Percentiles rank a stretch among this genome's conserved stretches.
Evolutionary conservation across 2,888 invertebrate genomes (phyloP).

Genomic region (Sphaerophoria rueppellii): DNA sequence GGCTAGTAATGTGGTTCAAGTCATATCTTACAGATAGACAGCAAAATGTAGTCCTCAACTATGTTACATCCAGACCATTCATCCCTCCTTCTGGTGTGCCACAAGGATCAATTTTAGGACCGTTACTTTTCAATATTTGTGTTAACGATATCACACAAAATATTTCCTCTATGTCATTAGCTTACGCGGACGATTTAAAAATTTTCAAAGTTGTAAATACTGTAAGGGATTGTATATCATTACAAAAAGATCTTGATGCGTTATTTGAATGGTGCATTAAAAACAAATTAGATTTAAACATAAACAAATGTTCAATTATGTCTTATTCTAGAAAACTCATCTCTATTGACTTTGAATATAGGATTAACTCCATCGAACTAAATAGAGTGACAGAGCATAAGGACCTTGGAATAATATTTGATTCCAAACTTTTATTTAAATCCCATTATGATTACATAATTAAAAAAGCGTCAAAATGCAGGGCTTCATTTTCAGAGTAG

Average conservation of each 20-base stretch:
- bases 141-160: too few species aligned
- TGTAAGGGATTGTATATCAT: neutral
- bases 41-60: too few species aligned
- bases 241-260: neutral
- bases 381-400: neutral
- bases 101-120: too few species aligned
- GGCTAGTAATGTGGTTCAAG: too few species aligned
- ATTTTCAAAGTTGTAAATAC: neutral
- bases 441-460: too few species aligned
- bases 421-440: neutral
- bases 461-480: too few species aligned
- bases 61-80: too few species aligned
- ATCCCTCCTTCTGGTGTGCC: too few species aligned
- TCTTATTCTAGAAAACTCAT: constrained; percentile 1
- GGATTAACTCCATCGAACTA: neutral
- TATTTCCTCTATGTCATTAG: too few species aligned
- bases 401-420: constrained; percentile 7
- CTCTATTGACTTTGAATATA: neutral
- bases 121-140: too few species aligned
- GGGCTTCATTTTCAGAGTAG: neutral
- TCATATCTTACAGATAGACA: too few species aligned
- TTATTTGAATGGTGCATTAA: neutral
- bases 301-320: constrained; percentile 2
- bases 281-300: neutral
- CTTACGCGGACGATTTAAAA: neutral